Conservation (phyloP, 1,140 invertebrate genomes). For the Leguminivora glycinivorella region DNA sequence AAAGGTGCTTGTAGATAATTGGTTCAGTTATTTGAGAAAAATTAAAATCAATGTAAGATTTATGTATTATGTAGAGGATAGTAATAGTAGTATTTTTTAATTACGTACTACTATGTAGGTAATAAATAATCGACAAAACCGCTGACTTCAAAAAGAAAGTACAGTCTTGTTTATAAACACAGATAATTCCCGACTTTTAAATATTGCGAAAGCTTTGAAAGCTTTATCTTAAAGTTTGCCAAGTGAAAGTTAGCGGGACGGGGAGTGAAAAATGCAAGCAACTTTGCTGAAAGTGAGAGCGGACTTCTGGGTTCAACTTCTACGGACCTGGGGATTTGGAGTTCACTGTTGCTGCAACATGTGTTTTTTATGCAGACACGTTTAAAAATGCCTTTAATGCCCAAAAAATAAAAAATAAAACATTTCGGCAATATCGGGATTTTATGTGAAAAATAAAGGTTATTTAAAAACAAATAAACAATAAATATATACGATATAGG, state of each 20-base stretch:
- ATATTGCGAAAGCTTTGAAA: slow-evolving; percentile 36
- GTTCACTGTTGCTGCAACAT: background rate
- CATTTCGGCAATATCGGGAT: no score
- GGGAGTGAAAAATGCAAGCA: slow-evolving; percentile 71
- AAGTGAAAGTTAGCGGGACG: slow-evolving; percentile 56
- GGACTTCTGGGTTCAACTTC: slow-evolving; percentile 45
- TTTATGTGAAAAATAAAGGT: no score
- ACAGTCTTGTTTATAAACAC: slow-evolving; percentile 9
- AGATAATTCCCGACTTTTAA: background rate
- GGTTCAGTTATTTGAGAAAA: no score
- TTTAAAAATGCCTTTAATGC: background rate
- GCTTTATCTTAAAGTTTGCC: slow-evolving; percentile 58
- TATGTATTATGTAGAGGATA: no score
- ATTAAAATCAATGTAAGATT: no score
- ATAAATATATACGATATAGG: no score
- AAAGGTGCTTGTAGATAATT: background rate
- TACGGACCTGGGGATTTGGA: background rate
- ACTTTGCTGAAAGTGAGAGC: slow-evolving; percentile 61
- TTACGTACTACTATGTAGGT: no score
- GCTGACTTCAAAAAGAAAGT: background rate
- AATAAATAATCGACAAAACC: background rate
- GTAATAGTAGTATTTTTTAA: no score
- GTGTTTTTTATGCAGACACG: background rate
- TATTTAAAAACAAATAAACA: no score
- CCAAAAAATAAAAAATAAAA: no score